Conservation (phyloP, 2,888 invertebrate genomes). For the Buathra laborator region DNA sequence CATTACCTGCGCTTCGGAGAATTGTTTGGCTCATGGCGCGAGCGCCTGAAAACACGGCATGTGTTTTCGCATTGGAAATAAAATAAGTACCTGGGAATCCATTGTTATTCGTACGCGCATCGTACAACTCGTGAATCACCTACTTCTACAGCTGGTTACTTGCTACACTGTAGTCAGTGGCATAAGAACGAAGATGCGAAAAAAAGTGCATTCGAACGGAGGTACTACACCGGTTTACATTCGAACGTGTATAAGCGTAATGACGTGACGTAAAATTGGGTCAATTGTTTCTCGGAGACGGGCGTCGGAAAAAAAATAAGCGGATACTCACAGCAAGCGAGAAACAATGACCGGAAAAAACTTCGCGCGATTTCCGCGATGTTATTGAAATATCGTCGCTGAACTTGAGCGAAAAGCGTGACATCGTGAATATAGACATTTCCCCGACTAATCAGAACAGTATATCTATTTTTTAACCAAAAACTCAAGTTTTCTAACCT, state of each 20-base stretch:
- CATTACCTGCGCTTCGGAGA: constrained; percentile 2
- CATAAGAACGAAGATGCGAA: neutral
- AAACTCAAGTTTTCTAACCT: neutral
- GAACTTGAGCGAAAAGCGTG: constrained; percentile 15
- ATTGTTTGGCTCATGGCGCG: neutral
- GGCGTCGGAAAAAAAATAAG: neutral
- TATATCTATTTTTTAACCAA: neutral
- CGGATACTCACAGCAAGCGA: neutral
- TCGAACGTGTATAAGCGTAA: neutral
- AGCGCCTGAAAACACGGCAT: neutral
- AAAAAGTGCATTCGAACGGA: neutral
- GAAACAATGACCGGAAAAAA: constrained; percentile 21
- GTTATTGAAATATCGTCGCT: neutral
- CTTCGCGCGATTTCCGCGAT: constrained; percentile 1
- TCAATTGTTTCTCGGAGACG: constrained; percentile 39
- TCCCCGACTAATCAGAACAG: neutral
- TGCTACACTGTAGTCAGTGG: neutral
- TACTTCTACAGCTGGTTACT: neutral
- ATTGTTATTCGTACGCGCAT: neutral
- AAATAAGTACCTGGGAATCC: neutral
- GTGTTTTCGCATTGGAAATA: too few relatives aligned
- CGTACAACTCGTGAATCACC: neutral
- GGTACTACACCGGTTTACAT: neutral
- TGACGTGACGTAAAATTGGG: constrained; percentile 4
- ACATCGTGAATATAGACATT: neutral